A percentile compares a stretch with the other conserved stretches of the same genome.
These are phyloP conservation scores for Lepisosteus osseus DNA, from an alignment of 2,113 vertebrate species.

Conservation along the genomic window DNA sequence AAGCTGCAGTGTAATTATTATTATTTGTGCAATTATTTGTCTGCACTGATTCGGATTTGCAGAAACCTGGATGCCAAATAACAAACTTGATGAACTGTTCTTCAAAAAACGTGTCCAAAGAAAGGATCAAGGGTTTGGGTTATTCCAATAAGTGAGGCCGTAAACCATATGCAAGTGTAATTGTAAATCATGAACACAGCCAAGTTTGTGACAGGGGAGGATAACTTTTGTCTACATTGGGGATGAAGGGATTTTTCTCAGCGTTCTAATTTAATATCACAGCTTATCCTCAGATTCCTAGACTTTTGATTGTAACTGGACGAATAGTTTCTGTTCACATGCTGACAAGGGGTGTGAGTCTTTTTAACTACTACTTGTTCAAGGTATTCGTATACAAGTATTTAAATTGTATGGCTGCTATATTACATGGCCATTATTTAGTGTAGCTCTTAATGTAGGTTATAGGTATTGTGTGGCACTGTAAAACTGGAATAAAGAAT, in stretches of 20 bases:
- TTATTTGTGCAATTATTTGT: conserved; percentile 47
- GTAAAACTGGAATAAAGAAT: too few species aligned
- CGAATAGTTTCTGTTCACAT: background rate
- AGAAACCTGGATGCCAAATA: conserved; percentile 35
- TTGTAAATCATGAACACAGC: conserved; percentile 53
- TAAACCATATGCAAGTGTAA: conserved; percentile 34
- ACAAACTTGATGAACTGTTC: conserved; percentile 45
- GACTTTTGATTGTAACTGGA: conserved; percentile 40
- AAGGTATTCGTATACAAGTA: too few species aligned
- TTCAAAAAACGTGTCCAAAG: conserved; percentile 42
- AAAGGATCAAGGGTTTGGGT: conserved; percentile 34
- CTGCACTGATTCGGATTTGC: conserved; percentile 42
- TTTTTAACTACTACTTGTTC: too few species aligned
- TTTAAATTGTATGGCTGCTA: too few species aligned
- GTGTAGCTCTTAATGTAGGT: too few species aligned
- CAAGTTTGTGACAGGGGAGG: conserved; percentile 64
- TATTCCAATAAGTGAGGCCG: background rate
- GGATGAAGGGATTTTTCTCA: conserved; percentile 56
- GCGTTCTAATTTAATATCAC: conserved; percentile 41
- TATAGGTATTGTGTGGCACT: too few species aligned
- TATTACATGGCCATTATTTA: too few species aligned
- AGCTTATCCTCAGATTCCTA: conserved; percentile 33
- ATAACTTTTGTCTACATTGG: conserved; percentile 49
- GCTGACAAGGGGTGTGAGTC: too few species aligned
- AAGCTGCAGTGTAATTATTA: conserved; percentile 23